These are phyloP conservation scores for Achroia grisella DNA, from an alignment of 1,140 invertebrate species.

Conservation along the genomic window DNA sequence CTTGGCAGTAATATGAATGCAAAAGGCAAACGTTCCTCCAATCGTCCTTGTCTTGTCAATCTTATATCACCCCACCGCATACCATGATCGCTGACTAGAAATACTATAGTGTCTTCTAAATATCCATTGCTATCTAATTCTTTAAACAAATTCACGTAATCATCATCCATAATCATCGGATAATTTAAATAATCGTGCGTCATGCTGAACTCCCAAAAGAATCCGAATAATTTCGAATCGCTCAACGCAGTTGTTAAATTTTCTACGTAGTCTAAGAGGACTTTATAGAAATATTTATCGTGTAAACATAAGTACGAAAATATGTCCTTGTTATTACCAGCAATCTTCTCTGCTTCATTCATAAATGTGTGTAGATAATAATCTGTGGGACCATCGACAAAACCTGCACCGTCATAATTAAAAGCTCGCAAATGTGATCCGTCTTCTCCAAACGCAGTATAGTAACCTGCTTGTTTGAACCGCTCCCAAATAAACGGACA, in stretches of 20 bases:
- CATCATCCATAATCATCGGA: conserved; percentile 79
- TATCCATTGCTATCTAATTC: conserved; percentile 74
- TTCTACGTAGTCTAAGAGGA: conserved; percentile 75
- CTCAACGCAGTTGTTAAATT: conserved; percentile 75
- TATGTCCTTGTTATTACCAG: conserved; percentile 74
- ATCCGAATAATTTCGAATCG: conserved; percentile 77
- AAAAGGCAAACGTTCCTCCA: conserved; percentile 93
- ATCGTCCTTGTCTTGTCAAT: conserved; percentile 85
- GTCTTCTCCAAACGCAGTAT: conserved; percentile 88
- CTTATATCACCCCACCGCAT: conserved; percentile 86
- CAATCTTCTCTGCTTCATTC: conserved; percentile 75
- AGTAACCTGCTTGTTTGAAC: conserved; percentile 81
- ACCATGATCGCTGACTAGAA: conserved; percentile 95
- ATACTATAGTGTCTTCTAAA: conserved; percentile 80
- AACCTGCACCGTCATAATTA: conserved; percentile 87
- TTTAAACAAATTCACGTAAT: conserved; percentile 75
- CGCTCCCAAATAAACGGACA: conserved; percentile 89
- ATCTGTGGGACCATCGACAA: conserved; percentile 84
- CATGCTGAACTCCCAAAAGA: conserved; percentile 86
- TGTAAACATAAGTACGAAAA: conserved; percentile 76
- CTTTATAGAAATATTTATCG: conserved; percentile 73
- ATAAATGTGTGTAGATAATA: conserved; percentile 88
- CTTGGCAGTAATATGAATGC: conserved; percentile 85
- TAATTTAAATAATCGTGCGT: conserved; percentile 86
- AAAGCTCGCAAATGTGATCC: conserved; percentile 82